Base-by-base conservation (phyloP, 2,888 invertebrate genomes). In the Epirrita christyi region DNA sequence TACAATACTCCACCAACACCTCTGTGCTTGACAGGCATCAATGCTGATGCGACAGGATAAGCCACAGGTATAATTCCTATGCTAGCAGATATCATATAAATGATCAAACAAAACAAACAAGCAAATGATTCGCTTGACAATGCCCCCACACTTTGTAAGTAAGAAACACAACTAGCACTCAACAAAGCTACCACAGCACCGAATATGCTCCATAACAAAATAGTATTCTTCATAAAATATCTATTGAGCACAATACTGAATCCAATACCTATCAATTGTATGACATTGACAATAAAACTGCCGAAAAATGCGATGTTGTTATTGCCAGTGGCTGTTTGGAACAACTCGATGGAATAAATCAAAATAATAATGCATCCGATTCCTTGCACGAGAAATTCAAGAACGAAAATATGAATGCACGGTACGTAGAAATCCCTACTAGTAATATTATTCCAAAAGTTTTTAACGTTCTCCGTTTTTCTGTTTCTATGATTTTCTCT, bases 11-110 rank as follows among this genome's bases (percentile, higher is more conserved):
- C 65, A 11, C 65, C 65, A 2, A 68, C 7, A 9, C 65, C 64
- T n/a, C 64, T 49, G 14, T 68, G 65, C n/a, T 63, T 68, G 1
- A 68, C 61, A 28, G 67, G 65, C 61, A 68, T 64, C 9, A 68
- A 21, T 40, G 60, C 65, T 27, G 61, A 52, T 4, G 62, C 48
- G 1, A 64, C 32, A 6, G 61, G 48, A 9, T 32, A 32, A 32
- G 32, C 32, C 8, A 32, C 32, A 32, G 32, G 32, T 9, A 32
- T 9, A 9, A 32, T 8, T 32, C 32, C 32, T 2, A 32, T 1
- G 9, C 32, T 32, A 32, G 9, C 1, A 32, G 32, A 32, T 32
- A 32, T 32, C 9, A 32, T 9, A 7, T 32, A 32, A 7, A 9
- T 32, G 6, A 32, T 32, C 32, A 32, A 9, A 32, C 7, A 32